These are phyloP conservation scores for Gandaritis pyraliata DNA, from an alignment of 2,888 invertebrate species.

Conservation along the genomic window DNA sequence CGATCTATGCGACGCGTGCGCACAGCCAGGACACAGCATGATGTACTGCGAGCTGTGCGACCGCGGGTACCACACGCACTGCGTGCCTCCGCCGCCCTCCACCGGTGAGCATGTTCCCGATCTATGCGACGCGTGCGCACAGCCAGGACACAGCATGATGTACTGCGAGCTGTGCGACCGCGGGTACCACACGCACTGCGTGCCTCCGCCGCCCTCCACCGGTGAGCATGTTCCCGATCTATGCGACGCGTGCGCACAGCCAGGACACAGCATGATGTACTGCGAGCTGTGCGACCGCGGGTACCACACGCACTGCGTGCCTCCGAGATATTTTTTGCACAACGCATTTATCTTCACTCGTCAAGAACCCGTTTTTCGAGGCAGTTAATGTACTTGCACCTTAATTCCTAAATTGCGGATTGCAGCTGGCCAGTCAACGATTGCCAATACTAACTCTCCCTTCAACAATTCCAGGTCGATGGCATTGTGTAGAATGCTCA, in stretches of 20 bases:
- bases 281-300: conserved; percentile 98
- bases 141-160: conserved; percentile 94
- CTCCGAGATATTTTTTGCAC: no score
- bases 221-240: no score
- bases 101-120: no score
- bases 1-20: conserved; percentile 93
- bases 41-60: conserved; percentile 97
- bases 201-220: conserved; percentile 75
- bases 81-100: conserved; percentile 85
- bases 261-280: conserved; percentile 95
- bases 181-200: conserved; percentile 97
- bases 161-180: conserved; percentile 97
- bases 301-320: conserved; percentile 96
- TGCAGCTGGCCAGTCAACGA: no score
- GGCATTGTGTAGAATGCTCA: conserved; percentile 94
- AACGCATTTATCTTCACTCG: no score
- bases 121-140: conserved; percentile 93
- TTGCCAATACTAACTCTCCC: not conserved
- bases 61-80: conserved; percentile 96
- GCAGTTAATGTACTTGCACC: no score
- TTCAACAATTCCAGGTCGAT: conserved; percentile 83
- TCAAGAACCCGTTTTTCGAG: no score
- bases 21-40: conserved; percentile 93
- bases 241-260: conserved; percentile 93
- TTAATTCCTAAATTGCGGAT: no score